phyloP scores from a whole-genome alignment of 2,113 vertebrate species.

The Halichoerus grypus region DNA sequence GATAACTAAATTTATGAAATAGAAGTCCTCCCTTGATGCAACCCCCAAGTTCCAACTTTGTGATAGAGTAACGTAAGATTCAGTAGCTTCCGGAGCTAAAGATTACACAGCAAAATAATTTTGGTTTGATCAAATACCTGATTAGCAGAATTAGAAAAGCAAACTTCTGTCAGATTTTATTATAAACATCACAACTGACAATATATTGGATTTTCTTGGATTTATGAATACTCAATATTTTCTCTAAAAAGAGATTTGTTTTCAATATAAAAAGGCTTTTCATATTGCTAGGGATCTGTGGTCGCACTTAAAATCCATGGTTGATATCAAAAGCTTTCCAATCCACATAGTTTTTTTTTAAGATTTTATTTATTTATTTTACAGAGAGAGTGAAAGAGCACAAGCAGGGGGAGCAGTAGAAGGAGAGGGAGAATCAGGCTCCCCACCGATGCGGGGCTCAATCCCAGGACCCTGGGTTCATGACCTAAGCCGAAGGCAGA shows the following conservation, averaged over 20 bases:
- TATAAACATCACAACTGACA: not conserved
- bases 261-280: not conserved
- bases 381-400: too few species aligned
- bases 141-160: not conserved
- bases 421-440: too few species aligned
- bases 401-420: too few species aligned
- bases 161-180: not conserved
- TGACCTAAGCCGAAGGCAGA: too few species aligned
- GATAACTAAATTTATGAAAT: not conserved
- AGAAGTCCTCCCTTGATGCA: not conserved
- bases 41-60: not conserved
- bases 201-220: not conserved
- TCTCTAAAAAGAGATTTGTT: not conserved
- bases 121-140: not conserved
- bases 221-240: not conserved
- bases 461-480: too few species aligned
- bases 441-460: too few species aligned
- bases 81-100: not conserved
- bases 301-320: not conserved
- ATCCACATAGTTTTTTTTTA: not conserved
- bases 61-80: not conserved
- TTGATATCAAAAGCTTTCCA: not conserved
- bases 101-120: not conserved
- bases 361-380: too few species aligned
- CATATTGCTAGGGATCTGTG: not conserved